Evolutionary conservation across 2,888 invertebrate genomes (phyloP).

Genomic region (Stenoptilia bipunctidactyla): DNA sequence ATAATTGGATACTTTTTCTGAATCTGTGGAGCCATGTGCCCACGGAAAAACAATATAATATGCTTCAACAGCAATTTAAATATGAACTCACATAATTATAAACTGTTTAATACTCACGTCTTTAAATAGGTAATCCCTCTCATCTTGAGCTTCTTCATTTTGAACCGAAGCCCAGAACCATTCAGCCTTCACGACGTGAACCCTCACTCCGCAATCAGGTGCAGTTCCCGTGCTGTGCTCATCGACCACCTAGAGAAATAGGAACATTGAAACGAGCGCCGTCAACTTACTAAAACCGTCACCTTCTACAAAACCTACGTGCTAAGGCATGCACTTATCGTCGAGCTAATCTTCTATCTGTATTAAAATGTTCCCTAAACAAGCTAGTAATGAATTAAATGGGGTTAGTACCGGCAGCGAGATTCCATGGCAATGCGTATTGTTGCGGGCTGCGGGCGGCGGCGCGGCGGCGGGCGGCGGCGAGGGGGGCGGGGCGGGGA

Average conservation of each 20-base stretch:
- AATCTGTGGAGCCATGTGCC: too few species aligned
- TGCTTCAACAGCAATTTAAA: too few species aligned
- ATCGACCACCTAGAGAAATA: slow-evolving; percentile 81
- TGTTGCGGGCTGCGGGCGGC: slow-evolving; percentile 53
- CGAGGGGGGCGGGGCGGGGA: slow-evolving; percentile 30
- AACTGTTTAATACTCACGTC: slow-evolving; percentile 73
- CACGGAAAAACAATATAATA: too few species aligned
- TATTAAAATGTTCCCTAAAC: slow-evolving; percentile 23
- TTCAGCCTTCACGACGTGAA: slow-evolving; percentile 88
- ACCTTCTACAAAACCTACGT: not conserved
- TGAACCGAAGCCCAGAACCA: slow-evolving; percentile 99
- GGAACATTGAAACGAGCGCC: not conserved
- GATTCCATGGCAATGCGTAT: slow-evolving; percentile 67
- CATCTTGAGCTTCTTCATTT: slow-evolving; percentile 93
- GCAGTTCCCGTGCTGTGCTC: slow-evolving; percentile 79
- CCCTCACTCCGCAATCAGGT: slow-evolving; percentile 78
- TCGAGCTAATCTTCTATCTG: not conserved
- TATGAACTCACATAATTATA: too few species aligned
- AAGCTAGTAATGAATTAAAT: slow-evolving; percentile 64
- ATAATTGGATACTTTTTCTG: too few species aligned
- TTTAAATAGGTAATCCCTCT: slow-evolving; percentile 89
- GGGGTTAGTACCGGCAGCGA: slow-evolving; percentile 73
- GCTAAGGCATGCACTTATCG: not conserved
- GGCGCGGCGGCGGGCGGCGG: slow-evolving; percentile 48
- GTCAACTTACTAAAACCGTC: slow-evolving; percentile 1